Percentiles rank a stretch among this genome's conserved stretches.
Conservation (phyloP, 2,113 vertebrate species). For the Nematolebias whitei region DNA sequence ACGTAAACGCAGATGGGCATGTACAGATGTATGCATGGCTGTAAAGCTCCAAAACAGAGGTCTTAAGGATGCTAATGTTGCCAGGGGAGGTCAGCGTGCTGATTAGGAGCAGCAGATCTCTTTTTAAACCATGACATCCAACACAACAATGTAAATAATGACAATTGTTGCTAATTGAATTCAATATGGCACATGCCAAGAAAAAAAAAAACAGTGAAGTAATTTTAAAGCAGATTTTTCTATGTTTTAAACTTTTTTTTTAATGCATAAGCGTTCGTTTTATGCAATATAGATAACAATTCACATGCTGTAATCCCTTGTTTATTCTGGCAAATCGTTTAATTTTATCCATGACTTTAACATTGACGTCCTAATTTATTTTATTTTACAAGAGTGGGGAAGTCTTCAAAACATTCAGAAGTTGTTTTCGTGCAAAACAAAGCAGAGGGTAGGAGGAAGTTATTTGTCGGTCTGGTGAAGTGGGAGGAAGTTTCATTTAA, state of each 20-base stretch:
- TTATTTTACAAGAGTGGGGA: constrained; percentile 44
- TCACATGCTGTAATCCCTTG: constrained; percentile 14
- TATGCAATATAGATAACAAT: constrained; percentile 15
- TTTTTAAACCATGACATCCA: not conserved
- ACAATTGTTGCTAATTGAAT: not conserved
- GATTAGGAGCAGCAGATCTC: constrained; percentile 33
- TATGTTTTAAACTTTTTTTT: constrained; percentile 7
- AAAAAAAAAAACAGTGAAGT: not conserved
- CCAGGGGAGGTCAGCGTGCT: constrained; percentile 24
- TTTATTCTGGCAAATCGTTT: constrained; percentile 30
- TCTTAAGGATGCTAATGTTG: constrained; percentile 37
- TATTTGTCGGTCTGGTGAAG: constrained; percentile 75
- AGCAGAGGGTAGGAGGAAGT: constrained; percentile 64
- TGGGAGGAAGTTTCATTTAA: constrained; percentile 79
- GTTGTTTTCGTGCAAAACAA: constrained; percentile 63
- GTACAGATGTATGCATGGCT: constrained; percentile 55
- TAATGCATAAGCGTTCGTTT: constrained; percentile 16
- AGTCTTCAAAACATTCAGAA: constrained; percentile 59
- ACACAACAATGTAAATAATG: not conserved
- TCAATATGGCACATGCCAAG: no score
- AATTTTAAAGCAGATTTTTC: not conserved
- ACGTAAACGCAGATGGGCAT: constrained; percentile 64
- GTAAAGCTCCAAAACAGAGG: constrained; percentile 28
- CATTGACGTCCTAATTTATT: constrained; percentile 61
- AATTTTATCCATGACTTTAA: constrained; percentile 29